Conservation (phyloP, 2,797 vertebrate species). For the Paratrypauchen microcephalus region DNA sequence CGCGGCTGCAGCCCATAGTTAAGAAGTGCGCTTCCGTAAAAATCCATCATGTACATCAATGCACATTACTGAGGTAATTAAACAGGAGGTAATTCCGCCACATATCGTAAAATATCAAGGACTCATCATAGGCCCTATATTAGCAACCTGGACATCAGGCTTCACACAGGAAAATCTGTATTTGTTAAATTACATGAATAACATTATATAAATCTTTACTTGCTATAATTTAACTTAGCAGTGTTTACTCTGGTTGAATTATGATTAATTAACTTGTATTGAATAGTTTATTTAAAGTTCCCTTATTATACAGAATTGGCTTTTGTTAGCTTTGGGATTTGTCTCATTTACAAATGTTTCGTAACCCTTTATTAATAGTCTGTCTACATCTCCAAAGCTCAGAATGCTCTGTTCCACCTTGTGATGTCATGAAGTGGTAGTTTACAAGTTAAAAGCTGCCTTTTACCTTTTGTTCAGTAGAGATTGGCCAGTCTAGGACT, state of each 20-base stretch:
- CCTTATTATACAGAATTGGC: too few species aligned
- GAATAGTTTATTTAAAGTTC: too few species aligned
- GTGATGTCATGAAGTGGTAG: too few species aligned
- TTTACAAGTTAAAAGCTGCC: too few species aligned
- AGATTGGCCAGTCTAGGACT: too few species aligned
- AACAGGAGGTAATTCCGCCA: constrained; percentile 81
- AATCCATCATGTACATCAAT: constrained; percentile 86
- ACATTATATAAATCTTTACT: not conserved
- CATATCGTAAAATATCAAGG: constrained; percentile 80
- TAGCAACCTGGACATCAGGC: constrained; percentile 57
- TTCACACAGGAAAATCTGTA: constrained; percentile 26
- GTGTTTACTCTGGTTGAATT: not conserved
- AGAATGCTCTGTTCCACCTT: too few species aligned
- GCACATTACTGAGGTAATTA: constrained; percentile 86
- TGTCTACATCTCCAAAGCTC: too few species aligned
- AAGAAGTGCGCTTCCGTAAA: constrained; percentile 82
- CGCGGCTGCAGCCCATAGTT: constrained; percentile 78
- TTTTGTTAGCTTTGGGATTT: too few species aligned
- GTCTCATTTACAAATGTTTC: too few species aligned
- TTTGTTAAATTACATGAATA: not conserved
- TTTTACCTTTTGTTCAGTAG: too few species aligned
- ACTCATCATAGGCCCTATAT: constrained; percentile 63
- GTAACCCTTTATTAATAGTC: too few species aligned
- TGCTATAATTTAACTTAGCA: not conserved
- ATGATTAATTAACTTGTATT: not conserved